Base-by-base conservation (phyloP, 2,888 invertebrate species). In the Podotricha telesiphe region DNA sequence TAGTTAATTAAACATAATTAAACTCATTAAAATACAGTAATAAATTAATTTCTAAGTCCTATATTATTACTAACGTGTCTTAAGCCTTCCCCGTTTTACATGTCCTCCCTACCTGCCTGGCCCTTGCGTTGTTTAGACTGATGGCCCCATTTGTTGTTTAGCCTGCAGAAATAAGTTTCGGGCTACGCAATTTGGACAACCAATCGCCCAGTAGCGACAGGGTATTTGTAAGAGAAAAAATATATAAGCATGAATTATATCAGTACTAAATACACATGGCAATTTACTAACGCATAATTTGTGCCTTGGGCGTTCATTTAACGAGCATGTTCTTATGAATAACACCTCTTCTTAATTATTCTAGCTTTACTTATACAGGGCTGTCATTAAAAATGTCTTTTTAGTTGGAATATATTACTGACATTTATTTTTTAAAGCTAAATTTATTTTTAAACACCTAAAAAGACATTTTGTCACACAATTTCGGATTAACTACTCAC, bases 91-190 rank as follows among this genome's bases (percentile, higher is more conserved):
- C n/a, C 15, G 47, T 34, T 22, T 47, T 48, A 62, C 48, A 62
- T 28, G 6, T 62, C 48, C 47, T 34, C 47, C 28, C 28, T 48
- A 37, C 17, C 48, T 19, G 17, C 48, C 7, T n/a, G 50, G 50
- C 47, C 59, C 42, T 59, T 59, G 48, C 19, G 50, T 40, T 70
- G 42, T 69, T 42, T 56, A 55, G 55, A 61, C 67, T 74, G 53
- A 72, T 67, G 48, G 17, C 66, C 67, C 42, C 58, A 65, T 72
- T 72, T 73, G 50, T 74, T 74, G 67, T 72, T 71, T 82, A 92
- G 93, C 86, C 90, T 74, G 83, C 86, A 78, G 91, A 92, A 79
- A 83, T 89, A 84, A 87, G 86, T 82, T 86, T 89, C 84, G 89
- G 89, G 79, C 90, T 92, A 59, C 86, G 86, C 82, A 89, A 88